Evolutionary conservation across 2,888 invertebrate genomes (phyloP).

Genomic region (Tinea pellionella): DNA sequence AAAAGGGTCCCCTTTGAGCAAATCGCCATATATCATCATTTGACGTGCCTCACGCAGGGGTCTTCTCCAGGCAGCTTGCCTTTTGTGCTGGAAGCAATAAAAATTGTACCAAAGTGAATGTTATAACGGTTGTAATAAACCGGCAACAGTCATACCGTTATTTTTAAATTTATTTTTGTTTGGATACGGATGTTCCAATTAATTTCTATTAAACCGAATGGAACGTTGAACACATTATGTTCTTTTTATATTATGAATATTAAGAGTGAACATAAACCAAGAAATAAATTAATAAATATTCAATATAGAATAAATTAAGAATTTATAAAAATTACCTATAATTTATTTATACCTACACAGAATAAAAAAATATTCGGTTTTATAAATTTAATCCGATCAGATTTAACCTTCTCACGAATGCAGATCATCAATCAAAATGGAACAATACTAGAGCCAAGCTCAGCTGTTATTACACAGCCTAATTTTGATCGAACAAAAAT

Average conservation of each 20-base stretch:
- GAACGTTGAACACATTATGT: too few relatives aligned
- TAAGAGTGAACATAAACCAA: too few relatives aligned
- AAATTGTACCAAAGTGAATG: constrained; percentile 21
- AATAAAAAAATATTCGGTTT: background rate
- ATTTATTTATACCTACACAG: too few relatives aligned
- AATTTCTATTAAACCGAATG: background rate
- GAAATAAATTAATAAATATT: too few relatives aligned
- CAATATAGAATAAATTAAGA: too few relatives aligned
- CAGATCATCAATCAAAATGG: constrained; percentile 42
- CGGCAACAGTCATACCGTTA: background rate
- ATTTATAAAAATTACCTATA: too few relatives aligned
- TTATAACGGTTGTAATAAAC: background rate
- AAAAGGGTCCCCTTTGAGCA: constrained; percentile 68
- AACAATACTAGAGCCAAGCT: constrained; percentile 29
- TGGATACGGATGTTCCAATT: background rate
- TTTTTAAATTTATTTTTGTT: background rate
- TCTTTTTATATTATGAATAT: too few relatives aligned
- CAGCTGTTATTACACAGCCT: constrained; percentile 1
- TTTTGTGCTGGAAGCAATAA: constrained; percentile 49
- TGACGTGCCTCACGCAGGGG: constrained; percentile 58
- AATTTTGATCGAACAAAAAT: background rate
- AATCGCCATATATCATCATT: constrained; percentile 66
- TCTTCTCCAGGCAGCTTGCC: constrained; percentile 36
- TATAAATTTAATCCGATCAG: background rate
- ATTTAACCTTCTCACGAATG: constrained; percentile 35